Evolutionary conservation across 2,888 invertebrate species (phyloP), one percentile per base, ranked within the genome.

Genomic region (Folsomia manolachei): DNA sequence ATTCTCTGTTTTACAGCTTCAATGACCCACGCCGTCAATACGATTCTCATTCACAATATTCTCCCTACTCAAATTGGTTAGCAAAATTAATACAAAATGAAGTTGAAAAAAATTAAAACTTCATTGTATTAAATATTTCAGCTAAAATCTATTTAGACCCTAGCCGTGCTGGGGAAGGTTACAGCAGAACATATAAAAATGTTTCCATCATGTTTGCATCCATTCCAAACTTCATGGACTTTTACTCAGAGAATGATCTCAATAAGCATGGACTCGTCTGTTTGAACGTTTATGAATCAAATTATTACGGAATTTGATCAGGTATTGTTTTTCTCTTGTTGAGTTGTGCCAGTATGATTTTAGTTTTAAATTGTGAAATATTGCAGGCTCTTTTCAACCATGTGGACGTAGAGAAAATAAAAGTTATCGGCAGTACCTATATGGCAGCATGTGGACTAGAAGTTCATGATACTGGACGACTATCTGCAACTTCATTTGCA

Each of bases 401-500:
- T 81, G 83, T 83, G 39, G 83, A 90, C 81, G 91, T 98, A 9
- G 97, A 98, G 84, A 97, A 97, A 85, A 97, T 97, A 51, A 97
- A 97, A 86, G 91, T 97, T 70, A 95, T 96, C 63, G 95, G 95
- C 73, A 94, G 94, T 88, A 97, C 97, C 0, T 97, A 97, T 82
- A 97, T 97, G 97, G 97, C 96, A 1, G 97, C 96, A 0, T 94
- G 94, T 82, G 97, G 97, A 0, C 86, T 97, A 64, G 91, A 92
- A 81, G 80, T 80, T 90, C 92, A 0, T 89, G 88, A 27, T 87
- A 90, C 67, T 87, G 90, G 71, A 87, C 88, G 81, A 89, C 90
- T 1, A 69, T 76, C 72, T 74, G 79, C 73, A 69, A 69, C 73
- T 72, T 74, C 71, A 72, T 75, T 67, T 61, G 64, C 51, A 80